Conservation (phyloP, 2,113 vertebrate species). For the Noctilio leporinus region DNA sequence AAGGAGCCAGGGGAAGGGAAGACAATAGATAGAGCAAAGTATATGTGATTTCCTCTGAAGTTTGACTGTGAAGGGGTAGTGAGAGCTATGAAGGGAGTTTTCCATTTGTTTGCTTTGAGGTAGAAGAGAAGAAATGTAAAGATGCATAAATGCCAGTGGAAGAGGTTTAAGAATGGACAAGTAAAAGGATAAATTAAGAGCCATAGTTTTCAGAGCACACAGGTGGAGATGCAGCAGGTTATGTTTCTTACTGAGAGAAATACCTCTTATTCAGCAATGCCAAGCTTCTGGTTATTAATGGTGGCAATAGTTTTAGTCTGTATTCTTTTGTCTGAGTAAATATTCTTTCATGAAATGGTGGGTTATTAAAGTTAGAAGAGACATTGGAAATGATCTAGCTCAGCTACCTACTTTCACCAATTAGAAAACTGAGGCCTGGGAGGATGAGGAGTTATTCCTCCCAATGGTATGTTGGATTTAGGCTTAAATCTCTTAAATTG, state of each 20-base stretch:
- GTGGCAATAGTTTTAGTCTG: neutral
- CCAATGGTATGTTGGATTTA: neutral
- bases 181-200: neutral
- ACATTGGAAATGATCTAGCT: neutral
- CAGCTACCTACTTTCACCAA: neutral
- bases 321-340: neutral
- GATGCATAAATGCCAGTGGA: neutral
- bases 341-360: neutral
- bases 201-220: neutral
- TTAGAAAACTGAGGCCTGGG: neutral
- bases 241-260: neutral
- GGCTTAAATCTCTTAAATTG: too few relatives aligned
- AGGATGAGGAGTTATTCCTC: neutral
- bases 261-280: neutral
- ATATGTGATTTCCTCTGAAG: neutral
- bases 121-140: neutral
- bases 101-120: neutral
- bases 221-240: neutral
- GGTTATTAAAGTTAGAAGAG: neutral
- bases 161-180: neutral
- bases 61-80: neutral
- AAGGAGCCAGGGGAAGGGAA: neutral
- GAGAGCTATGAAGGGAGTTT: neutral
- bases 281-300: neutral
- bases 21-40: neutral